Evolutionary conservation across 2,113 vertebrate genomes (phyloP), one percentile per base, ranked within the genome.

Genomic region (Merops nubicus): DNA sequence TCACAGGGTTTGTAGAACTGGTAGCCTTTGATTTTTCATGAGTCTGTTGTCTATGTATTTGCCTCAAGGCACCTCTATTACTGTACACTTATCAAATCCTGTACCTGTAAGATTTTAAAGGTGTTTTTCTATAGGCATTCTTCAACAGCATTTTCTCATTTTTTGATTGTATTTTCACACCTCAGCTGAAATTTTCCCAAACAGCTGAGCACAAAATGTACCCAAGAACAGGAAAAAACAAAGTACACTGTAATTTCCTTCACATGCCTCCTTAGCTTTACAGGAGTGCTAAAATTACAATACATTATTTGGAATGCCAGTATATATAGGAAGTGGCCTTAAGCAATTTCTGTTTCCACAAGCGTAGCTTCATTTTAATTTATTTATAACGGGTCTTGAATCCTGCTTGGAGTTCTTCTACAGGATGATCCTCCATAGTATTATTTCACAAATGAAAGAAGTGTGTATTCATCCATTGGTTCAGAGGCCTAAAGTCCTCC

Each of bases 161-260:
- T 34, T 64, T 85, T 43, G 43, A 43, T 50, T 50, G 22, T 50
- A 57, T 83, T 91, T 92, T 93, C 95, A 93, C 57, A 72, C 43
- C 57, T 93, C 53, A 68, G 43, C 48, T 91, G 89, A 94, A 91
- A 93, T 54, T 82, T 67, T 48, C 79, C 82, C 70, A 64, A 93
- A 90, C 70, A 93, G 65, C 51, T 90, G 57, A 85, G 90, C 62
- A 79, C 43, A 83, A 85, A 88, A 85, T 47, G 50, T 65, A 60
- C n/a, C n/a, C 31, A 90, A 63, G 70, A 68, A 47, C 18, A 88
- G 43, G 69, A 76, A 91, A 89, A 67, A 48, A 2, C 29, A 62
- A 91, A 93, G 50, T 69, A 67, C 76, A 73, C 54, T 87, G 28
- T 62, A 45, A 65, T 80, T 88, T 85, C 72, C 50, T 93, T 85